Conservation (phyloP, 2,797 vertebrate genomes). For the Cottoperca gobio region DNA sequence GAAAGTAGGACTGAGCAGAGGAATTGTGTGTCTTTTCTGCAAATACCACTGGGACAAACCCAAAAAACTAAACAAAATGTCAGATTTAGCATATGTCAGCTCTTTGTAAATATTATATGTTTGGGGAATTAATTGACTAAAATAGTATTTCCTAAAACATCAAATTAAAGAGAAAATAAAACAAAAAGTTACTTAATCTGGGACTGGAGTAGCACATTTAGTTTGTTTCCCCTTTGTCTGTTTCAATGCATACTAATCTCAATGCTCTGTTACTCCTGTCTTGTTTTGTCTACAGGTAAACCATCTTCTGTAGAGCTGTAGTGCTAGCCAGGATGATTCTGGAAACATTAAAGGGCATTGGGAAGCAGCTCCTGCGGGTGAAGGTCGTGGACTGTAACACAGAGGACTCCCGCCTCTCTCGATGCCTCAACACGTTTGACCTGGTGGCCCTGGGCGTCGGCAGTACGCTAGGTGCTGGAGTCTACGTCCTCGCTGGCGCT, state of each 20-base stretch:
- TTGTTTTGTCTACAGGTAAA: constrained; percentile 37
- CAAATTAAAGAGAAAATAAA: neutral
- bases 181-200: neutral
- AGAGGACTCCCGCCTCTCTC: constrained; percentile 88
- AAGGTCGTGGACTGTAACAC: constrained; percentile 91
- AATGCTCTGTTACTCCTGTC: neutral
- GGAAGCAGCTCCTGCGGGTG: constrained; percentile 91
- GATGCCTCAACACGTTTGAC: constrained; percentile 94
- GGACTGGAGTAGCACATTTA: neutral
- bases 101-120: neutral
- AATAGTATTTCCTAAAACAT: constrained; percentile 1
- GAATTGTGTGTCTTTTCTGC: neutral
- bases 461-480: constrained; percentile 95
- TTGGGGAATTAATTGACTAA: neutral
- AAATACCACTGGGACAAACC: neutral
- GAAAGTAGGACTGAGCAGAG: neutral
- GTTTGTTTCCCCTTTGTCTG: neutral
- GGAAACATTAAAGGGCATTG: constrained; percentile 80
- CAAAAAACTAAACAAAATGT: neutral
- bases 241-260: neutral
- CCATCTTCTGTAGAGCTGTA: neutral
- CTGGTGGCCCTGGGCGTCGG: constrained; percentile 96
- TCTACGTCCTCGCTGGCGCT: constrained; percentile 94
- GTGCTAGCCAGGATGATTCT: constrained; percentile 82
- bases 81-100: neutral